These are phyloP conservation scores for Hymenochirus boettgeri DNA, from an alignment of 2,113 vertebrate genomes.

Conservation along the genomic window DNA sequence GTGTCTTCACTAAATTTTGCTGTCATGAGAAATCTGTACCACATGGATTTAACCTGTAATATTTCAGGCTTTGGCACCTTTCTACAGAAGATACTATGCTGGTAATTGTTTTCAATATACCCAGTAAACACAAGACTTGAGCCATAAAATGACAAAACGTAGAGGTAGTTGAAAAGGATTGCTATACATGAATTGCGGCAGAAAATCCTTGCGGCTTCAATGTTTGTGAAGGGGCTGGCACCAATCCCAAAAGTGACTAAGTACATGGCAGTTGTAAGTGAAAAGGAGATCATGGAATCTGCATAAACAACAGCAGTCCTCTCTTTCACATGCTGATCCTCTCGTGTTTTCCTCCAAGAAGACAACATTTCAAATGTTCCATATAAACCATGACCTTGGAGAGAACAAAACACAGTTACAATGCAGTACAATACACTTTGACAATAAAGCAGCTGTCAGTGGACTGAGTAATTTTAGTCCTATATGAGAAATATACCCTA, in stretches of 20 bases:
- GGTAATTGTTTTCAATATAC: slow-evolving; percentile 96
- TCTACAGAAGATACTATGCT: slow-evolving; percentile 95
- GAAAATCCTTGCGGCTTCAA: slow-evolving; percentile 97
- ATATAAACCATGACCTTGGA: slow-evolving; percentile 90
- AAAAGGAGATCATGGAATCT: slow-evolving; percentile 94
- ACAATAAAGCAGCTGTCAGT: no score
- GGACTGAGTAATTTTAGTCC: no score
- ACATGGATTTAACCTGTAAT: slow-evolving; percentile 88
- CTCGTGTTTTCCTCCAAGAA: slow-evolving; percentile 92
- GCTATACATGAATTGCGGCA: slow-evolving; percentile 91
- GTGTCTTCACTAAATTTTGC: slow-evolving; percentile 89
- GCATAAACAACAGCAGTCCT: slow-evolving; percentile 92
- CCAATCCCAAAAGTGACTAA: slow-evolving; percentile 95
- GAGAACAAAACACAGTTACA: slow-evolving; percentile 54
- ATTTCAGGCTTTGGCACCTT: slow-evolving; percentile 90
- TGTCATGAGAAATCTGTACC: slow-evolving; percentile 95
- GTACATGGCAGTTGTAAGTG: slow-evolving; percentile 95
- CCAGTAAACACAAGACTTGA: slow-evolving; percentile 96
- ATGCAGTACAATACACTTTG: slow-evolving; percentile 12
- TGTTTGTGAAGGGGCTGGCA: slow-evolving; percentile 98
- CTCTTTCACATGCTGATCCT: slow-evolving; percentile 98
- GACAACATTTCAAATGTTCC: slow-evolving; percentile 98
- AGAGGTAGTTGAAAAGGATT: slow-evolving; percentile 94
- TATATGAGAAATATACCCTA: no score
- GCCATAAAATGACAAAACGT: slow-evolving; percentile 95